Conservation (phyloP, 2,113 vertebrate species). For the Etheostoma cragini region DNA sequence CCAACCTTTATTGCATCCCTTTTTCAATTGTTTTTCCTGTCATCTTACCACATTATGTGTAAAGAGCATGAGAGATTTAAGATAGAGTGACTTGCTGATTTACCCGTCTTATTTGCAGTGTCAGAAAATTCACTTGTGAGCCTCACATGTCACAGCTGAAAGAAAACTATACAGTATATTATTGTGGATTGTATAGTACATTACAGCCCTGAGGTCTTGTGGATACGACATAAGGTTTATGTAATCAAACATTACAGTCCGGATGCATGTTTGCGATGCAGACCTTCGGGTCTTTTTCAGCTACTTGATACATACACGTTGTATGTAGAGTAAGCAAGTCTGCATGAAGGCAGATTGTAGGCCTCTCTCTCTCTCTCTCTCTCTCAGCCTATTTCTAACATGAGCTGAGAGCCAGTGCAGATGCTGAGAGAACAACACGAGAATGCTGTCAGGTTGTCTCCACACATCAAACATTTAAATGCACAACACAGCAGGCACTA, state of each 20-base stretch:
- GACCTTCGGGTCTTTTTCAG: conserved; percentile 1
- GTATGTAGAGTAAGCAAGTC: background rate
- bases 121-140: background rate
- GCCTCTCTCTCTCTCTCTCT: background rate
- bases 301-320: background rate
- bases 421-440: conserved; percentile 49
- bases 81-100: background rate
- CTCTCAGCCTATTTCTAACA: conserved; percentile 31
- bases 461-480: conserved; percentile 79
- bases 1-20: background rate
- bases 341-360: background rate
- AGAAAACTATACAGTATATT: background rate
- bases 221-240: background rate
- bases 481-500: conserved; percentile 22
- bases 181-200: too few relatives aligned
- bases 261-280: conserved; percentile 3
- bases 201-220: background rate
- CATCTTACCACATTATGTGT: background rate
- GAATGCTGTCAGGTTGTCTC: conserved; percentile 46
- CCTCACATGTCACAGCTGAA: background rate
- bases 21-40: background rate
- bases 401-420: conserved; percentile 45
- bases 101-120: background rate
- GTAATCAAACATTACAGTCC: conserved; percentile 2
- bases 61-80: background rate